Percentiles rank a stretch among this genome's conserved stretches.
Conservation (phyloP, 2,888 invertebrate species). For the Yponomeuta cagnagella region DNA sequence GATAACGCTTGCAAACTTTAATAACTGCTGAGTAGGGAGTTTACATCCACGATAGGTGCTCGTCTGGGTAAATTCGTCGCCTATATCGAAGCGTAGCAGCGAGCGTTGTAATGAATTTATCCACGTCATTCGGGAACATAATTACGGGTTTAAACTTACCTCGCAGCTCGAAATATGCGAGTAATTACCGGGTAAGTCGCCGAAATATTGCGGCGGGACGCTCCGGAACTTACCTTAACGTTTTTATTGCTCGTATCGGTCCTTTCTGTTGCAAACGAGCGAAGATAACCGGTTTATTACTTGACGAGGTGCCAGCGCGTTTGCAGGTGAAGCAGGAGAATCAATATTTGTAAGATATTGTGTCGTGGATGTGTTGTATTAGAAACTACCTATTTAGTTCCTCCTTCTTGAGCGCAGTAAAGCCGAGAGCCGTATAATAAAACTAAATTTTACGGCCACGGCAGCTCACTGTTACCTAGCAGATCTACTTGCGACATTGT, state of each 20-base stretch:
- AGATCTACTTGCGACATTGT: slow-evolving; percentile 50
- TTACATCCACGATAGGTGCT: not conserved
- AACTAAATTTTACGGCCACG: slow-evolving; percentile 43
- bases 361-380: not conserved
- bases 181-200: slow-evolving; percentile 55
- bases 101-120: slow-evolving; percentile 67
- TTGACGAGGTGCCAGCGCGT: slow-evolving; percentile 55
- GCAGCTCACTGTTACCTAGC: slow-evolving; percentile 45
- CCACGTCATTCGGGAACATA: slow-evolving; percentile 67
- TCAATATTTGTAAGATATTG: slow-evolving; percentile 33
- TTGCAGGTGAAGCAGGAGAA: slow-evolving; percentile 32
- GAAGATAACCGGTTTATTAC: slow-evolving; percentile 63
- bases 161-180: slow-evolving; percentile 52
- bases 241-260: slow-evolving; percentile 56
- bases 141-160: slow-evolving; percentile 65
- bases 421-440: slow-evolving; percentile 44
- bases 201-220: slow-evolving; percentile 35
- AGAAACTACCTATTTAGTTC: not conserved
- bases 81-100: slow-evolving; percentile 35
- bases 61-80: slow-evolving; percentile 17
- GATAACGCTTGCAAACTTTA: slow-evolving; percentile 17
- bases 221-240: slow-evolving; percentile 26
- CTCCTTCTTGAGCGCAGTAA: not conserved
- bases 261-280: slow-evolving; percentile 58
- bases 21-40: not conserved